Conservation (phyloP, 2,797 vertebrate species). For the Spinus olivaceus region DNA sequence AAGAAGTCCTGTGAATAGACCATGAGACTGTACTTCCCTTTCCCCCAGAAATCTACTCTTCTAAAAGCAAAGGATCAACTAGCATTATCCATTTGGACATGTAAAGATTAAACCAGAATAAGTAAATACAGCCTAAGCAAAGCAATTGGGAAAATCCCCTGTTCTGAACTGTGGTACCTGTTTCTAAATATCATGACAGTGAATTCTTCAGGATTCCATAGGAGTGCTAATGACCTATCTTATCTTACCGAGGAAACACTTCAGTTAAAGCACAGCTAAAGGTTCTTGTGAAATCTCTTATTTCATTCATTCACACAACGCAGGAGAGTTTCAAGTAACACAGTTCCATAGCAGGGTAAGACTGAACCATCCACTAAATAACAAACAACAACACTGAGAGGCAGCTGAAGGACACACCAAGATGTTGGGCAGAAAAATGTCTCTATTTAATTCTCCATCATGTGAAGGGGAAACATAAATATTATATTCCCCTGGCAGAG, state of each 20-base stretch:
- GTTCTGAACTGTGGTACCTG: background rate
- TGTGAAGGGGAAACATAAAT: background rate
- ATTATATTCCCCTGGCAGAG: background rate
- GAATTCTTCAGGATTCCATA: background rate
- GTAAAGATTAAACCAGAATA: slow-evolving; percentile 3
- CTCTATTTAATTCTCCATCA: background rate
- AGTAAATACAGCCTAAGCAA: background rate
- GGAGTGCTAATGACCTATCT: background rate
- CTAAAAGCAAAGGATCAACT: slow-evolving; percentile 34
- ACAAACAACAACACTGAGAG: background rate
- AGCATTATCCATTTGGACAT: background rate
- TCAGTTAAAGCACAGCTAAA: background rate
- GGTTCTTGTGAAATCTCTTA: background rate
- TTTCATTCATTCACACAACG: background rate
- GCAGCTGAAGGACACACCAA: background rate
- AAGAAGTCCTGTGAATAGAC: background rate
- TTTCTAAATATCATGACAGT: background rate
- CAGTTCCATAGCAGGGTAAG: background rate
- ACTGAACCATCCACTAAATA: background rate
- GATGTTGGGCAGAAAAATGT: background rate
- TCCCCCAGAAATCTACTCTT: slow-evolving; percentile 33
- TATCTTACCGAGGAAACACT: background rate
- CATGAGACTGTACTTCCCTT: background rate
- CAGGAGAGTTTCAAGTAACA: background rate
- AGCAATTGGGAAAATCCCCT: background rate